phyloP scores from a whole-genome alignment of 2,888 invertebrate species.

The Strigamia maritima region DNA sequence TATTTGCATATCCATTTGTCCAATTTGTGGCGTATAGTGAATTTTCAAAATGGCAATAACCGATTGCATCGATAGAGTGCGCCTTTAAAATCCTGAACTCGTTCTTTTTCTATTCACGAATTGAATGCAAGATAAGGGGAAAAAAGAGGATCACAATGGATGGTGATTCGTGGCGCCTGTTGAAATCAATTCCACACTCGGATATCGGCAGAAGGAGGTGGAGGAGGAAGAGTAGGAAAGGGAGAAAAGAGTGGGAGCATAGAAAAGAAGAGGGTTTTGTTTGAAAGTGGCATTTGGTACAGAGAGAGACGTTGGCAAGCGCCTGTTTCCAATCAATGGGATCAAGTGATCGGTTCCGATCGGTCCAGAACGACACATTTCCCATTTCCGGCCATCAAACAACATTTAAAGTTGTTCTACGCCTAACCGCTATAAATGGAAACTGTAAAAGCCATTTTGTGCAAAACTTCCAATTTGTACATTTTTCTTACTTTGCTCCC shows the following conservation, averaged over 20 bases:
- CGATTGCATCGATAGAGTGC: background rate
- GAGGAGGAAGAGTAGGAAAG: background rate
- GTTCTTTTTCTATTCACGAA: conserved; percentile 1
- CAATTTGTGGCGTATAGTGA: too few species aligned
- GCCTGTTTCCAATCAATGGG: background rate
- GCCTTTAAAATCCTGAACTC: background rate
- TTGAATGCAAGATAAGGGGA: conserved; percentile 16
- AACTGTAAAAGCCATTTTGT: background rate
- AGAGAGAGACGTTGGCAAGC: background rate
- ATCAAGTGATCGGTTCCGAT: conserved; percentile 23
- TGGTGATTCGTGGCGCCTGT: conserved; percentile 23
- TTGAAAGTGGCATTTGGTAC: background rate
- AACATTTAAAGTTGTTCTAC: background rate
- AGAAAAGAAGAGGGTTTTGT: background rate
- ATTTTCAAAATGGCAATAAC: background rate
- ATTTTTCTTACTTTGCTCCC: background rate
- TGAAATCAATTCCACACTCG: conserved; percentile 16
- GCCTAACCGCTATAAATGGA: background rate
- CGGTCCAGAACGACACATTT: background rate
- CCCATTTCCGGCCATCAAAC: background rate
- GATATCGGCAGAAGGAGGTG: background rate
- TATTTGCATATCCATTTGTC: too few species aligned
- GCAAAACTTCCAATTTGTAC: background rate
- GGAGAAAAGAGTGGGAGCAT: background rate
- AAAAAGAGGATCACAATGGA: conserved; percentile 14